Evolutionary conservation across 1,140 invertebrate species (phyloP).

Genomic region (Drosophila ercepeae): DNA sequence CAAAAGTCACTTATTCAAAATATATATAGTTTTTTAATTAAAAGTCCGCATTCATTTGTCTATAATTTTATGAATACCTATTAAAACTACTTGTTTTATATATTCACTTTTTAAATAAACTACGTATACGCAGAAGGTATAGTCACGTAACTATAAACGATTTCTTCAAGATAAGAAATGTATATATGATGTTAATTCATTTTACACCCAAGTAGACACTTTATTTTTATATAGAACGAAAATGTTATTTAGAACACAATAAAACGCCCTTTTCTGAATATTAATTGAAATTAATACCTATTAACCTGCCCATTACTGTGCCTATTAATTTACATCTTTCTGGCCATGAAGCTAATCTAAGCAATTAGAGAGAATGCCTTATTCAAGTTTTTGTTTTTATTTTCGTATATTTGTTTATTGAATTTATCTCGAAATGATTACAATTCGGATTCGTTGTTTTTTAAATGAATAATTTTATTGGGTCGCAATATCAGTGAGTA

Average conservation of each 20-base stretch:
- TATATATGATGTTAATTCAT: no score
- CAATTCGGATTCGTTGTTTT: conserved; percentile 16
- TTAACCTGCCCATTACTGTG: not conserved
- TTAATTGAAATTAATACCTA: not conserved
- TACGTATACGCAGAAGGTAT: not conserved
- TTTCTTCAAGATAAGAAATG: conserved; percentile 1
- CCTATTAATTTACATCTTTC: conserved; percentile 37
- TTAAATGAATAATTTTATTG: conserved; percentile 75
- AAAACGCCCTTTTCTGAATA: not conserved
- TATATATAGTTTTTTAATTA: no score
- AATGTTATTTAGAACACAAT: not conserved
- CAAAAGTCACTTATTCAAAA: no score
- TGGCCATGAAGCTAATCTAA: conserved; percentile 42
- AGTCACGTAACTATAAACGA: conserved; percentile 1
- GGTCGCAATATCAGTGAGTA: conserved; percentile 79
- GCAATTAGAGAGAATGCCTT: conserved; percentile 24
- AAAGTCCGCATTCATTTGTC: no score
- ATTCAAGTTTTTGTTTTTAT: conserved; percentile 9
- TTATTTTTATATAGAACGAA: not conserved
- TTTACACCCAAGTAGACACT: no score
- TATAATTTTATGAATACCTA: not conserved
- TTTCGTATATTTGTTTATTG: conserved; percentile 16
- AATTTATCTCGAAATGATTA: conserved; percentile 37
- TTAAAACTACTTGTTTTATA: not conserved
- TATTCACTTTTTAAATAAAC: not conserved